A percentile compares a stretch with the other conserved stretches of the same genome.
Conservation (phyloP, 2,113 vertebrate genomes). For the Melanerpes formicivorus region DNA sequence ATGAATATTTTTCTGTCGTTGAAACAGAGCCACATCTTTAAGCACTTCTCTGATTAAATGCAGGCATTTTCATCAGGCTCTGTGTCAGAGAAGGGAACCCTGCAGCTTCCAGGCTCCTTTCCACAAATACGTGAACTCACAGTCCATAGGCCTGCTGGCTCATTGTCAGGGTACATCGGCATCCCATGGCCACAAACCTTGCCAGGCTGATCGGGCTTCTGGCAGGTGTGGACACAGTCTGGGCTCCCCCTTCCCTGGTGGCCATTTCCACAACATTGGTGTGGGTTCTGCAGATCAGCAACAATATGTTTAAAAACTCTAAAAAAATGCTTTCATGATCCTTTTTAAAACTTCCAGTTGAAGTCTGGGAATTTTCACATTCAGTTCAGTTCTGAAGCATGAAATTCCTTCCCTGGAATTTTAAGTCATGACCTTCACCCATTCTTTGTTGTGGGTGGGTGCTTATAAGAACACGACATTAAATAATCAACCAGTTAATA, state of each 20-base stretch:
- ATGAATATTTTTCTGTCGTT: neutral
- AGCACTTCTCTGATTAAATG: neutral
- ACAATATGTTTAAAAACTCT: neutral
- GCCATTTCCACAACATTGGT: neutral
- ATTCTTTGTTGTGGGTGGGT: neutral
- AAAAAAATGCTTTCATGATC: rapidly evolving
- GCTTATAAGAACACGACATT: neutral
- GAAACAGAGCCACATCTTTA: neutral
- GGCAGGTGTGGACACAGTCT: rapidly evolving
- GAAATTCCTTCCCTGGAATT: neutral
- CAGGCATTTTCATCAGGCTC: neutral
- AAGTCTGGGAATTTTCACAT: neutral
- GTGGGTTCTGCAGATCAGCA: neutral
- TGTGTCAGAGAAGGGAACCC: neutral
- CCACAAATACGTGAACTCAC: neutral
- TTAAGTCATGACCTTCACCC: neutral
- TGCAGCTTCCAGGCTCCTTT: slow-evolving; percentile 14
- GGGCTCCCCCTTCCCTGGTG: neutral
- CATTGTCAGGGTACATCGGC: rapidly evolving
- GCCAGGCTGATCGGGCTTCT: neutral
- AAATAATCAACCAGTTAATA: neutral
- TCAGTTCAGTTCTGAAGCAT: neutral
- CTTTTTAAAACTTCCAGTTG: neutral
- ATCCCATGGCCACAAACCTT: rapidly evolving
- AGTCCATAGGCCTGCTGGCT: neutral